phyloP scores from a whole-genome alignment of 2,797 vertebrate species.

The Peromyscus eremicus region DNA sequence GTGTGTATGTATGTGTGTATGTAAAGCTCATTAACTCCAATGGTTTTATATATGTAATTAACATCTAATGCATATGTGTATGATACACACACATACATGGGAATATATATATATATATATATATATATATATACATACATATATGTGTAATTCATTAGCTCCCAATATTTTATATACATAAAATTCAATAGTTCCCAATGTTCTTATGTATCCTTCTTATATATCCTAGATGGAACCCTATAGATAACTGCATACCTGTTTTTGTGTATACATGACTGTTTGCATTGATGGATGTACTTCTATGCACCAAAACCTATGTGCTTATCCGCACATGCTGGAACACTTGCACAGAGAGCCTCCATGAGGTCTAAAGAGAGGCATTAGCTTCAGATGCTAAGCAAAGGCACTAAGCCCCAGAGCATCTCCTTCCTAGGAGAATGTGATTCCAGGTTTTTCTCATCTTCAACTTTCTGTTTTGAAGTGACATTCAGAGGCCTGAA shows the following conservation, averaged over 20 bases:
- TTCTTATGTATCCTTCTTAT: not conserved
- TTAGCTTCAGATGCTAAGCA: fast-evolving
- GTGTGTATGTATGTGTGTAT: not conserved
- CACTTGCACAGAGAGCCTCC: not conserved
- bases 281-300: not conserved
- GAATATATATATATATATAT: not conserved
- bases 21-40: not conserved
- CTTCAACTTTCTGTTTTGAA: not conserved
- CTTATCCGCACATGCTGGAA: not conserved
- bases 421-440: too few species aligned
- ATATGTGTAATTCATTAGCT: not conserved
- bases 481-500: not conserved
- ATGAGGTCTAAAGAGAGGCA: not conserved
- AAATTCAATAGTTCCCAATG: not conserved
- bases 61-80: not conserved
- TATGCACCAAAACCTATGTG: fast-evolving
- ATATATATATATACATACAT: not conserved
- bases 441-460: not conserved
- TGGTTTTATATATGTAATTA: not conserved
- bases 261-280: not conserved
- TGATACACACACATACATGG: not conserved
- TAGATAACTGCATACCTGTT: not conserved
- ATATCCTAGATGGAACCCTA: not conserved
- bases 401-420: too few species aligned
- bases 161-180: not conserved